Evolutionary conservation across 2,888 invertebrate genomes (phyloP).

Genomic region (Diaphora mendica): DNA sequence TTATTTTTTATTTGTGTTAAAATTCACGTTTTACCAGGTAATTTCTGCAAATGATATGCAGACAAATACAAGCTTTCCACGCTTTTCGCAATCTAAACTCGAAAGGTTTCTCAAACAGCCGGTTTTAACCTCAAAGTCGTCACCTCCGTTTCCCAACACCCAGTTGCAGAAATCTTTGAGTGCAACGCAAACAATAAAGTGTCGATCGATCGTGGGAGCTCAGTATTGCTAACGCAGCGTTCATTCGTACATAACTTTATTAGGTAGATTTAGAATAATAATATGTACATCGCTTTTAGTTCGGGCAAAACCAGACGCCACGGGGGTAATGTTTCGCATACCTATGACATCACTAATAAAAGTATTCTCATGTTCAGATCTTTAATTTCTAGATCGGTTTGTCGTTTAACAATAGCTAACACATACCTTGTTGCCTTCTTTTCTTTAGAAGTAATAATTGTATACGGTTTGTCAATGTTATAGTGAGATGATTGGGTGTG

Average conservation of each 20-base stretch:
- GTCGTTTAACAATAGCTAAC: background rate
- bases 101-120: conserved; percentile 80
- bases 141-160: conserved; percentile 77
- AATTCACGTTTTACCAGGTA: conserved; percentile 39
- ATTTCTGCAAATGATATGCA: conserved; percentile 60
- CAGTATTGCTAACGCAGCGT: conserved; percentile 65
- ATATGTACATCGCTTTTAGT: conserved; percentile 68
- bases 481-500: conserved; percentile 55
- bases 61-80: conserved; percentile 73
- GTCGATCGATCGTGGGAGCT: conserved; percentile 80
- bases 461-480: conserved; percentile 7
- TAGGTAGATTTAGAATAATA: conserved; percentile 67
- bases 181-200: conserved; percentile 80
- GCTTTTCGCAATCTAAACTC: conserved; percentile 80
- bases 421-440: background rate
- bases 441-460: background rate
- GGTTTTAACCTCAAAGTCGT: conserved; percentile 75
- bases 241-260: conserved; percentile 60
- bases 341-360: background rate
- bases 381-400: background rate
- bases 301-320: conserved; percentile 72
- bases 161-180: conserved; percentile 81
- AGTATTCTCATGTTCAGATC: background rate
- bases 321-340: conserved; percentile 36
- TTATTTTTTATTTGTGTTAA: background rate